phyloP scores from a whole-genome alignment of 2,797 vertebrate species.

The Parauchenoglanis ngamensis region DNA sequence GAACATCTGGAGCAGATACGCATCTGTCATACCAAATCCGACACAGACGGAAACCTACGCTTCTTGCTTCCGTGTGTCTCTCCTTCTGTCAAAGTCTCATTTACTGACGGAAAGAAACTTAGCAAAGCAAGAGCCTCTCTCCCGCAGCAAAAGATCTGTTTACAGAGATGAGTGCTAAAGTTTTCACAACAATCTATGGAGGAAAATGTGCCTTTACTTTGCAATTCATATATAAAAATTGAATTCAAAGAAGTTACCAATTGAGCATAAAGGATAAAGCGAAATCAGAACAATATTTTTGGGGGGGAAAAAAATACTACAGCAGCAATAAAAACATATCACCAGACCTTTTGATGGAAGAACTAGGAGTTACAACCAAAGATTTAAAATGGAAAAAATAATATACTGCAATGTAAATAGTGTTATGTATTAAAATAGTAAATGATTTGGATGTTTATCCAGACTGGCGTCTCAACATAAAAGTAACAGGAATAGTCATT shows the following conservation, averaged over 20 bases:
- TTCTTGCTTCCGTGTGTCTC: constrained; percentile 1
- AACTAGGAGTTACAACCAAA: not conserved
- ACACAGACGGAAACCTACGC: constrained; percentile 1
- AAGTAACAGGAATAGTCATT: too few species aligned
- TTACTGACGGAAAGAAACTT: not conserved
- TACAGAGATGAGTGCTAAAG: not conserved
- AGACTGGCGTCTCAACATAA: not conserved
- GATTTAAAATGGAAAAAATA: not conserved
- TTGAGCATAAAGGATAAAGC: not conserved
- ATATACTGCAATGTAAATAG: not conserved
- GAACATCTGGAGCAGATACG: constrained; percentile 25
- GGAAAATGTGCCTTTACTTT: not conserved
- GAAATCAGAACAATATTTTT: not conserved
- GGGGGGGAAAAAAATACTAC: not conserved
- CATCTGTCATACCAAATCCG: not conserved
- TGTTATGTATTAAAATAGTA: not conserved
- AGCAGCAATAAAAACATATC: not conserved
- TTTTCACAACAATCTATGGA: not conserved
- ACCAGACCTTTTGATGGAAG: too few species aligned
- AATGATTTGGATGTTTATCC: not conserved
- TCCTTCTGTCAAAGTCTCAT: constrained; percentile 14
- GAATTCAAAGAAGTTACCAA: not conserved
- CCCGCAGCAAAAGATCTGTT: not conserved
- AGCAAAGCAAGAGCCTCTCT: not conserved
- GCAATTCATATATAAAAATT: not conserved